phyloP scores from a whole-genome alignment of 1,140 invertebrate species.

The Lasioglossum baleicum region DNA sequence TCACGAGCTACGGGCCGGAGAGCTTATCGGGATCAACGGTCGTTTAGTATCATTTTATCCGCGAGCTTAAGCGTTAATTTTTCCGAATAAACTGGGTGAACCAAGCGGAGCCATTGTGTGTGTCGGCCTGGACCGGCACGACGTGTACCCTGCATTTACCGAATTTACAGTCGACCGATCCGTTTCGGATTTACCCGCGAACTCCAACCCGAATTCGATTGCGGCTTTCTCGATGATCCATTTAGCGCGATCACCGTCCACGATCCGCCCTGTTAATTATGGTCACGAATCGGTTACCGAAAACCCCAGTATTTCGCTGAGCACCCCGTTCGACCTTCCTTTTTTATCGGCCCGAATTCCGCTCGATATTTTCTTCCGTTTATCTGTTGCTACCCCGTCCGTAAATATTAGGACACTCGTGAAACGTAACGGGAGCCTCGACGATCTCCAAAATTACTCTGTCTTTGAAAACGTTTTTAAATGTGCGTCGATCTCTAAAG shows the following conservation, averaged over 20 bases:
- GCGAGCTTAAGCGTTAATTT: constrained; percentile 74
- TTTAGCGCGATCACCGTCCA: constrained; percentile 19
- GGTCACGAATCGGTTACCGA: not conserved
- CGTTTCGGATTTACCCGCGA: constrained; percentile 47
- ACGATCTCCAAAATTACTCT: too few relatives aligned
- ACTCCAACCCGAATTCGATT: constrained; percentile 36
- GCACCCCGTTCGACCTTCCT: too few relatives aligned
- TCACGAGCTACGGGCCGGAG: constrained; percentile 44
- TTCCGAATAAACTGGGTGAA: constrained; percentile 64
- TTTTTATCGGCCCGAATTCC: not conserved
- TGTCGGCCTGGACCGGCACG: not conserved
- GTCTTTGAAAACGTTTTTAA: too few relatives aligned
- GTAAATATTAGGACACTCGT: too few relatives aligned
- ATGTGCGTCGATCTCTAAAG: too few relatives aligned
- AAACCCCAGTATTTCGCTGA: not conserved
- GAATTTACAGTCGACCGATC: constrained; percentile 67
- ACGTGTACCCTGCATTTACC: constrained; percentile 55
- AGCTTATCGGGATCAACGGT: constrained; percentile 76
- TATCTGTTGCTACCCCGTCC: too few relatives aligned
- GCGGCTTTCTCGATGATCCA: constrained; percentile 45
- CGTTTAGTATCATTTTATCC: constrained; percentile 73
- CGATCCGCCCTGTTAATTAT: constrained; percentile 31
- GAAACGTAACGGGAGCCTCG: too few relatives aligned
- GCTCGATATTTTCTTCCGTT: too few relatives aligned
- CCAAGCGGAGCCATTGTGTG: constrained; percentile 19